Evolutionary conservation across 2,113 vertebrate genomes (phyloP).

Genomic region (zebrafish (Danio rerio)): GRCz12tu NC_133176.1:20762501-20763000

Average conservation of each 20-base stretch:
- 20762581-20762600: neutral
- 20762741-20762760: constrained; percentile 38
- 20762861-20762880: constrained; percentile 32
- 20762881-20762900: neutral
- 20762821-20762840: constrained; percentile 19
- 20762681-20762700: constrained; percentile 56
- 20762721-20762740: constrained; percentile 51
- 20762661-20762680: constrained; percentile 47
- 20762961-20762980: neutral
- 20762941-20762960: constrained; percentile 6
- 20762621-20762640: constrained; percentile 44
- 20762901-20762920: constrained; percentile 24
- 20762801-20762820: neutral
- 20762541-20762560: neutral
- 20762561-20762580: neutral
- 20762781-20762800: constrained; percentile 15
- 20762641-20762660: constrained; percentile 22
- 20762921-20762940: neutral
- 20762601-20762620: constrained; percentile 19
- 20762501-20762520: too few relatives aligned
- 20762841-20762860: constrained; percentile 8
- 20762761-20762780: constrained; percentile 29
- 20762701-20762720: constrained; percentile 61
- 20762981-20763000: neutral
- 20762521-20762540: neutral